Conservation (phyloP, 2,113 vertebrate genomes). For the Thermophis baileyi region DNA sequence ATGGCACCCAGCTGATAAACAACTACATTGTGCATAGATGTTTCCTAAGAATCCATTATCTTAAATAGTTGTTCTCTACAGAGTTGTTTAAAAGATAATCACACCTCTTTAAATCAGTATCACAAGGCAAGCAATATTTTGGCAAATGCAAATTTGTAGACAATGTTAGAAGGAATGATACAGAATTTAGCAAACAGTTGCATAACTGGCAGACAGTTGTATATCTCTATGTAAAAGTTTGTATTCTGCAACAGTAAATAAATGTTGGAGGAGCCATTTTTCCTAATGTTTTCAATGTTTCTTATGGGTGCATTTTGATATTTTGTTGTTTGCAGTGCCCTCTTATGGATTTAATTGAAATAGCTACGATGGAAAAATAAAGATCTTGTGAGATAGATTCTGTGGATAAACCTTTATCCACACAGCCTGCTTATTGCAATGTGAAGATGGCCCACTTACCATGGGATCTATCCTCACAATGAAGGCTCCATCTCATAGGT, state of each 20-base stretch:
- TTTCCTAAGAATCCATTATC: not conserved
- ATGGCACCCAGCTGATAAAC: not conserved
- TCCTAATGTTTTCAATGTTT: not conserved
- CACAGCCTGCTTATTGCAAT: not conserved
- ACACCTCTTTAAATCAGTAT: not conserved
- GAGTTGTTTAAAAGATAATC: not conserved
- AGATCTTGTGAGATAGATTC: not conserved
- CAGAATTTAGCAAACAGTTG: not conserved
- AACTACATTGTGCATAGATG: not conserved
- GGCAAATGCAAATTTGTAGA: not conserved
- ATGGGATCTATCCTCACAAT: not conserved
- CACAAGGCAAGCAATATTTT: not conserved
- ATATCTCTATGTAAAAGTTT: not conserved
- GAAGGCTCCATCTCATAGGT: not conserved
- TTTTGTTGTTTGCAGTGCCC: slow-evolving; percentile 17
- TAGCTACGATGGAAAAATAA: not conserved
- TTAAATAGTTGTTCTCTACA: not conserved
- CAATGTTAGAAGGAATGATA: not conserved
- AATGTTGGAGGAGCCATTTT: not conserved
- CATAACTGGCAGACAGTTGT: not conserved
- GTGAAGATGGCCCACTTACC: not conserved
- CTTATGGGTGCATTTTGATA: not conserved
- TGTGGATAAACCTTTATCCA: not conserved
- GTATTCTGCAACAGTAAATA: not conserved
- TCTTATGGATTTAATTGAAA: slow-evolving; percentile 2